These are phyloP conservation scores for Cynoglossus semilaevis DNA, from an alignment of 2,113 vertebrate species.

Conservation along the genomic window DNA sequence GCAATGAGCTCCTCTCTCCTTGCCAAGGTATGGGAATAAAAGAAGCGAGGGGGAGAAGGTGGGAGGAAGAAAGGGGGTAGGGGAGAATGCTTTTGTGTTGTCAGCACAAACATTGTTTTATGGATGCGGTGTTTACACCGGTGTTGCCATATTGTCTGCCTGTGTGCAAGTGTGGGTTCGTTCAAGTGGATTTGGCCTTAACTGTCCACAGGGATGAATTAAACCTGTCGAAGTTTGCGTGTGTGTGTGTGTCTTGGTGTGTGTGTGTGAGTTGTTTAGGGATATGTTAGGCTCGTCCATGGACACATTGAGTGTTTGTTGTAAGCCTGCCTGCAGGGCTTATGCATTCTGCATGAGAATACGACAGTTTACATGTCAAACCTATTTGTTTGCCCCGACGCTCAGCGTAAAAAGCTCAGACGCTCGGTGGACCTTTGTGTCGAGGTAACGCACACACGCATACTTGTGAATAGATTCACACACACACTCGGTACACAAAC, in stretches of 20 bases:
- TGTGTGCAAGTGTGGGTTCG: slow-evolving; percentile 12
- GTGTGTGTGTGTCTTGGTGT: slow-evolving; percentile 16
- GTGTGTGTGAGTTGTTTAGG: slow-evolving; percentile 43
- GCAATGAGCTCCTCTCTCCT: slow-evolving; percentile 1
- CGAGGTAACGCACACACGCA: slow-evolving; percentile 33
- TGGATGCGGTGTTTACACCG: slow-evolving; percentile 57
- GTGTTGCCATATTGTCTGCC: slow-evolving; percentile 38
- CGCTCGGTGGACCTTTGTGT: slow-evolving; percentile 56
- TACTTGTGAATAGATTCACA: slow-evolving; percentile 23
- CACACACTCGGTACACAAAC: not conserved
- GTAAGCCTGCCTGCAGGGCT: slow-evolving; percentile 67
- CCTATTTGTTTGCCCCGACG: slow-evolving; percentile 73
- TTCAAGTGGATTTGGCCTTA: slow-evolving; percentile 59
- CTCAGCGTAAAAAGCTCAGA: slow-evolving; percentile 55
- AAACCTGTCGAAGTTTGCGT: slow-evolving; percentile 55
- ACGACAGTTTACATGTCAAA: slow-evolving; percentile 70
- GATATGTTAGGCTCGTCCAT: slow-evolving; percentile 63
- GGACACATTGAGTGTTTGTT: slow-evolving; percentile 69
- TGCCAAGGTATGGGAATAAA: slow-evolving; percentile 30
- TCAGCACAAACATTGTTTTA: slow-evolving; percentile 73
- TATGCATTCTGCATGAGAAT: slow-evolving; percentile 74
- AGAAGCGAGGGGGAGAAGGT: not conserved
- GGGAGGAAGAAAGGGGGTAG: slow-evolving; percentile 6
- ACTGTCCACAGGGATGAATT: slow-evolving; percentile 68
- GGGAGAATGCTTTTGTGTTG: slow-evolving; percentile 54